These are phyloP conservation scores for Ecdyonurus torrentis DNA, from an alignment of 2,888 invertebrate genomes.

Conservation along the genomic window DNA sequence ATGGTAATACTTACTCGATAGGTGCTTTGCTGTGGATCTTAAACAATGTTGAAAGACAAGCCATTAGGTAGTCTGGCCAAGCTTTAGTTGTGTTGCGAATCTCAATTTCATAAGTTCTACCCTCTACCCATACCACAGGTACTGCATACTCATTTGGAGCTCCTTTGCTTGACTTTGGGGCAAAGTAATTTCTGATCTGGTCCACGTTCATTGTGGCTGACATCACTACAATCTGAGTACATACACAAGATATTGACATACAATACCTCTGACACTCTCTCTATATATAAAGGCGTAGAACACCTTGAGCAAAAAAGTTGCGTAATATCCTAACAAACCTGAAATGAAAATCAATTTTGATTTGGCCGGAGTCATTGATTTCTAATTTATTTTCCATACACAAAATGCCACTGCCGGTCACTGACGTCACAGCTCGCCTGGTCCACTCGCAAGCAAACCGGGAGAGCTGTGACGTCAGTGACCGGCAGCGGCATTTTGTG, in stretches of 20 bases:
- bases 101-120: constrained; percentile 67
- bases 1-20: constrained; percentile 58
- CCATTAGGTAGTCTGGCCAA: constrained; percentile 70
- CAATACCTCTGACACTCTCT: background rate
- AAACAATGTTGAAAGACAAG: constrained; percentile 72
- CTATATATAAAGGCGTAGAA: no score
- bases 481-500: no score
- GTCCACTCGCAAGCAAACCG: no score
- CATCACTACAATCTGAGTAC: constrained; percentile 62
- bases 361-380: no score
- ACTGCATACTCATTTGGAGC: constrained; percentile 38
- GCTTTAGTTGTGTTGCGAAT: constrained; percentile 51
- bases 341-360: no score
- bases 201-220: constrained; percentile 96
- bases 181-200: constrained; percentile 78
- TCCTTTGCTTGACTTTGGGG: background rate
- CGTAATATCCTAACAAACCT: no score
- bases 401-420: no score
- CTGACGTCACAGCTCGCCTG: no score
- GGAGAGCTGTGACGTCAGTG: no score
- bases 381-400: no score
- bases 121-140: constrained; percentile 76
- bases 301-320: no score
- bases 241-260: background rate
- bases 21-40: constrained; percentile 73